Base-by-base conservation (phyloP, 2,113 vertebrate genomes). In the Pollimyrus isidori region DNA sequence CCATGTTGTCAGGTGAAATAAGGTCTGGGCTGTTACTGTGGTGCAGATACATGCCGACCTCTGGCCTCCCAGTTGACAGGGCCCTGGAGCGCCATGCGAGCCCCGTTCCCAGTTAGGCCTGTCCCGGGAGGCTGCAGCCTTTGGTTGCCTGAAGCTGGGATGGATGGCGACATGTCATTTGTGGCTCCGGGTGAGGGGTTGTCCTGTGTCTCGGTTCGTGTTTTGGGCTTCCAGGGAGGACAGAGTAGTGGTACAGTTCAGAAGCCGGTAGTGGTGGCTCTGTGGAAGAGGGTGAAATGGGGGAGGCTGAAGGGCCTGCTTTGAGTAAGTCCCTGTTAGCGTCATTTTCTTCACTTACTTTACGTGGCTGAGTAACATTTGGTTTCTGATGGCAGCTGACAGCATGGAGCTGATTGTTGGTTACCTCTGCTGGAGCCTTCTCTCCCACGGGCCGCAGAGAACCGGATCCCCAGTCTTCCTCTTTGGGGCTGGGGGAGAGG, bases 391-490 rank as follows among this genome's bases (percentile, higher is more conserved):
- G 30, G 82, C 88, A 52, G 58, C 58, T 69, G 69, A 82, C 88
- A 17, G 69, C 9, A 30, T 19, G 10, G 69, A 39, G 65, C 48
- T 10, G 13, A 48, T 23, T 65, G 30, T 19, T 88, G 69, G 50
- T 52, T 39, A 76, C 88, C 88, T 21, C 26, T 49, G 13, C 58
- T 7, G 88, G 15, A 39, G 69, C 73, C n/a, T 86, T 83, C 48
- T 35, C 53, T 49, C 39, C 39, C 52, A n/a, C 76, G 10, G 73
- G 30, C 90, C 49, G 69, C 26, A 58, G 26, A 48, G 1, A 62
- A 53, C n/a, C n/a, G 35, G 82, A 84, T 69, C 19, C 45, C 86
- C 50, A 35, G 2, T 92, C 86, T 87, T 35, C 53, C 30, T 50
- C 3, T 56, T 39, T 42, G 26, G 69, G 73, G 48, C 83, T 80